phyloP scores from a whole-genome alignment of 2,888 invertebrate species.

The Eupithecia tripunctaria region DNA sequence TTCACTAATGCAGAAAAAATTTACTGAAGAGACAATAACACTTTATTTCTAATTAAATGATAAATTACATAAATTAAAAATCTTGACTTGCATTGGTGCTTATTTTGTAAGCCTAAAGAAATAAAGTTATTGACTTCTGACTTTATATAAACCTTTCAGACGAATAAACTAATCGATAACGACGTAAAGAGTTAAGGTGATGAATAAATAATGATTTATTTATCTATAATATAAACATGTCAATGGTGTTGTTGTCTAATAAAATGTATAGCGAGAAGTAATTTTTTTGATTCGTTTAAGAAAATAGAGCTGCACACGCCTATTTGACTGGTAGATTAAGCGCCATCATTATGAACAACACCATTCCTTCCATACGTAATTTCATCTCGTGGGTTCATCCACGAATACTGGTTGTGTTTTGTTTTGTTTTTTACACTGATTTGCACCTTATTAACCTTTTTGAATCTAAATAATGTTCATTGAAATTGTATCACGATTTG shows the following conservation, averaged over 20 bases:
- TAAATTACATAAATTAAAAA: too few relatives aligned
- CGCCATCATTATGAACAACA: not conserved
- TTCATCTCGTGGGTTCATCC: not conserved
- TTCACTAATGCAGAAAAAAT: too few relatives aligned
- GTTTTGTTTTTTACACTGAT: constrained; percentile 41
- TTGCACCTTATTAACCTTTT: constrained; percentile 44
- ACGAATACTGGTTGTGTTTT: constrained; percentile 27
- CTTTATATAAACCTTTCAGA: not conserved
- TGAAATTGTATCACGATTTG: constrained; percentile 36
- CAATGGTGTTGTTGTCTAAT: too few relatives aligned
- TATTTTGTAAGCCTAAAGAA: too few relatives aligned
- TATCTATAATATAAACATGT: not conserved
- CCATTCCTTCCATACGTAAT: not conserved
- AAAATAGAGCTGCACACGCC: not conserved
- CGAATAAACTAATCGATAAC: too few relatives aligned
- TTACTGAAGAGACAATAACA: too few relatives aligned
- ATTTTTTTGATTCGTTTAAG: not conserved
- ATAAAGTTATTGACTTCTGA: too few relatives aligned
- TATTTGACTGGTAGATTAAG: not conserved
- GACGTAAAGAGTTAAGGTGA: too few relatives aligned
- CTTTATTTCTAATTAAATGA: too few relatives aligned
- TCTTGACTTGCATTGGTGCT: too few relatives aligned
- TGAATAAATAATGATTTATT: too few relatives aligned
- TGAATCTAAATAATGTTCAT: constrained; percentile 21
- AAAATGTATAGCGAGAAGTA: not conserved